A percentile compares a stretch with the other conserved stretches of the same genome.
These are phyloP conservation scores for Schizotus pectinicornis DNA, from an alignment of 2,888 invertebrate species.

Conservation along the genomic window DNA sequence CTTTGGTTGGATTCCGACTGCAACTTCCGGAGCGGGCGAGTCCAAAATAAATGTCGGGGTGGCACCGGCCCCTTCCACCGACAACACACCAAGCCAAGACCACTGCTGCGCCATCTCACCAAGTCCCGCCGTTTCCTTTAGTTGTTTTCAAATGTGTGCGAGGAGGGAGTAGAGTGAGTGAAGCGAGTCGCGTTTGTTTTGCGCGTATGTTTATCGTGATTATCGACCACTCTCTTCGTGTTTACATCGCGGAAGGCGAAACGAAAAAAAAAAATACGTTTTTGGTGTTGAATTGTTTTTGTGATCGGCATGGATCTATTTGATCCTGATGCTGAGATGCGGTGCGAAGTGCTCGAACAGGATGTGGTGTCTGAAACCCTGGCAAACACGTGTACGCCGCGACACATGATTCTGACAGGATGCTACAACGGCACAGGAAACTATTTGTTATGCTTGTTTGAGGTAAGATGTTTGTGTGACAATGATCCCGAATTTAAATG, in stretches of 20 bases:
- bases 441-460: slow-evolving; percentile 47
- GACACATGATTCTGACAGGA: slow-evolving; percentile 50
- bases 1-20: slow-evolving; percentile 22
- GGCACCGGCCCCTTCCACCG: slow-evolving; percentile 36
- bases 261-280: slow-evolving; percentile 2
- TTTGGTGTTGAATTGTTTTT: not conserved
- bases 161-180: slow-evolving; percentile 14
- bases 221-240: not conserved
- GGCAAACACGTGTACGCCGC: slow-evolving; percentile 46
- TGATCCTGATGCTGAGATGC: slow-evolving; percentile 7
- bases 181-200: not conserved
- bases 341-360: slow-evolving; percentile 30
- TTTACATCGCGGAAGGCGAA: not conserved
- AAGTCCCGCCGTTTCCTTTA: slow-evolving; percentile 44
- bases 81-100: slow-evolving; percentile 21
- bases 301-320: not conserved
- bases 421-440: slow-evolving; percentile 47
- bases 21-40: slow-evolving; percentile 38
- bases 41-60: slow-evolving; percentile 39
- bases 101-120: slow-evolving; percentile 39
- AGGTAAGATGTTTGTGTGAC: slow-evolving; percentile 34
- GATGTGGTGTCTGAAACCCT: slow-evolving; percentile 43
- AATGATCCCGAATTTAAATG: not conserved
- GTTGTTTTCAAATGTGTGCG: slow-evolving; percentile 38
- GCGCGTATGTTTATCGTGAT: not conserved